Conservation (phyloP, 1,140 invertebrate species). For the Scaptomyza pallida region DNA sequence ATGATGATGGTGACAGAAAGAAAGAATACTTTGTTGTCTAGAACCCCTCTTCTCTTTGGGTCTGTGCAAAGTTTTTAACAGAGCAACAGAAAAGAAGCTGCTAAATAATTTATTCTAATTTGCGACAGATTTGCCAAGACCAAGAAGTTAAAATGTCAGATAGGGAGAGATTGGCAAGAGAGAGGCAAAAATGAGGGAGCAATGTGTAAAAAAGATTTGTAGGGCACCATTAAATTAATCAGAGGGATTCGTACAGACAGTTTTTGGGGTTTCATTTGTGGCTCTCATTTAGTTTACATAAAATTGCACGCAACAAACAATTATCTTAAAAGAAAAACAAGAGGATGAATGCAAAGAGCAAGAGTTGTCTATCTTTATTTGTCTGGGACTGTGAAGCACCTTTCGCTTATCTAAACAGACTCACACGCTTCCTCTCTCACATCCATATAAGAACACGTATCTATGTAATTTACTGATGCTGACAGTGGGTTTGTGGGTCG, state of each 20-base stretch:
- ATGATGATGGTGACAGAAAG: conserved; percentile 1
- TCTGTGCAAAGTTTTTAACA: conserved; percentile 34
- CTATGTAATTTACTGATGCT: conserved; percentile 14
- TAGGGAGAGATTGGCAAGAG: not conserved
- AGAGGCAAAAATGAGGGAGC: not conserved
- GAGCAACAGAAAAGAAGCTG: conserved; percentile 52
- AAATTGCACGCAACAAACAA: conserved; percentile 30
- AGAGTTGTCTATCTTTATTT: conserved; percentile 26
- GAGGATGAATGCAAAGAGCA: not conserved
- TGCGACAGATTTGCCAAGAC: conserved; percentile 54
- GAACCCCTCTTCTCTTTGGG: conserved; percentile 22
- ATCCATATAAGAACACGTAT: conserved; percentile 11
- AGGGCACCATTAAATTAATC: conserved; percentile 24
- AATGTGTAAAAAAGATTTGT: conserved; percentile 26
- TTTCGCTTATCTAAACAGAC: conserved; percentile 61
- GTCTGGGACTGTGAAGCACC: conserved; percentile 27
- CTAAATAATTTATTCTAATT: conserved; percentile 77
- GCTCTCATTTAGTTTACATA: conserved; percentile 37
- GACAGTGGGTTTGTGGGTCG: conserved; percentile 62
- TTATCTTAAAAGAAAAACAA: conserved; percentile 40
- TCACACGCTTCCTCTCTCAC: conserved; percentile 19
- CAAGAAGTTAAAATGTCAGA: conserved; percentile 49
- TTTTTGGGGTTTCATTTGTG: conserved; percentile 16
- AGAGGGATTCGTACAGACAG: conserved; percentile 17
- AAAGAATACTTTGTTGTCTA: conserved; percentile 20